Evolutionary conservation across 2,113 vertebrate species (phyloP), one percentile per base, ranked within the genome.

Genomic region (Pelusios castaneus): DNA sequence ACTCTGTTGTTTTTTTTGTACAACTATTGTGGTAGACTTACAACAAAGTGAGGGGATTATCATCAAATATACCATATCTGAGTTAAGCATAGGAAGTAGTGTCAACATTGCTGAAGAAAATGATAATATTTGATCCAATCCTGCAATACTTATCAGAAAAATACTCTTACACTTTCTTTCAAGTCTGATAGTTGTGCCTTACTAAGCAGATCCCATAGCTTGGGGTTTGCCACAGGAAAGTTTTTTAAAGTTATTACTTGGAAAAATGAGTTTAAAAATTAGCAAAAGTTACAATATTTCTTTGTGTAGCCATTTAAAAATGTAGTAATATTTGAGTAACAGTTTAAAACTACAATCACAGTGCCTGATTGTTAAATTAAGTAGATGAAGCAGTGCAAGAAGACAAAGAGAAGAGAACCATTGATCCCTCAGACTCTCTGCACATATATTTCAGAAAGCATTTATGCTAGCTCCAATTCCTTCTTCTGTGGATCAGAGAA

Each of bases 271-370:
- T 10, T 84, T 45, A 83, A 41, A 49, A 84, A 5, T 86, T 1
- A 56, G 34, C 13, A 79, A 27, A 83, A 84, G 85, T 80, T 29
- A 83, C 12, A 82, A n/a, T 10, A 82, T 82, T 93, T 94, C 21
- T 88, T 92, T 83, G 34, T 91, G 78, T 88, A 63, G 88, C 47
- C 21, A 80, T 70, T 80, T 91, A 91, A 89, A 89, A 56, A 58
- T 90, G 90, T 89, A 94, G 17, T 78, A 93, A 54, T 34, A 77
- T 29, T 80, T 85, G 92, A 80, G 24, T 56, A 95, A 88, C 63
- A 80, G 43, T 54, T 96, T n/a, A 88, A 43, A 82, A 85, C 84
- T 82, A 76, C 89, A 84, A 92, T 29, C 29, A 13, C 58, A 38
- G 67, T 96, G 79, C 12, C 25, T 29, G 22, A 31, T 78, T 55